A percentile compares a stretch with the other conserved stretches of the same genome.
phyloP scores from a whole-genome alignment of 2,888 invertebrate species.

The Drosophila meridionalis region DNA sequence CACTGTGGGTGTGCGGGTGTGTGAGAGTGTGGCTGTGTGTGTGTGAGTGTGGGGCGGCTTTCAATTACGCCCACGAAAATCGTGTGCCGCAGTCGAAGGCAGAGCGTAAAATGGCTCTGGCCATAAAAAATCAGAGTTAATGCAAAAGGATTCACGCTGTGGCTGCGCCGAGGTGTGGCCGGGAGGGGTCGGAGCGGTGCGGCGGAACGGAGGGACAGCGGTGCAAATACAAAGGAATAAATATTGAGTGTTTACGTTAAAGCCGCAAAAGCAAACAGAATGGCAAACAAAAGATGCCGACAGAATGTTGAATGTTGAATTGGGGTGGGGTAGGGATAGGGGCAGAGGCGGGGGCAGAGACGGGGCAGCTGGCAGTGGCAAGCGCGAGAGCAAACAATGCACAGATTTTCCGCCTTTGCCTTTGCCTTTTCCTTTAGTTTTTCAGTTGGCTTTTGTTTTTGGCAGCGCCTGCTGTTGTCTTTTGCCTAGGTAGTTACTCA shows the following conservation, averaged over 20 bases:
- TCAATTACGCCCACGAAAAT: constrained; percentile 75
- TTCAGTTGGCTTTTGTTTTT: constrained; percentile 50
- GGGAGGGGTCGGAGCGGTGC: background rate
- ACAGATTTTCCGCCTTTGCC: constrained; percentile 42
- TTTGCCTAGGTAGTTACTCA: constrained; percentile 50
- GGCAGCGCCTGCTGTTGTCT: constrained; percentile 51
- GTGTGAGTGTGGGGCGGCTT: constrained; percentile 47
- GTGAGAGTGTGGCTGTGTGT: background rate
- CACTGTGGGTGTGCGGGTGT: constrained; percentile 29
- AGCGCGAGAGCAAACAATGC: constrained; percentile 61
- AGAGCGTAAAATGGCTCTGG: constrained; percentile 53
- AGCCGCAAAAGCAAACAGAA: constrained; percentile 68
- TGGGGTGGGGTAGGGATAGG: too few species aligned
- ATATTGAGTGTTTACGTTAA: constrained; percentile 75
- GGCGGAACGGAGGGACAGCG: background rate
- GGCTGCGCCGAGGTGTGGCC: background rate
- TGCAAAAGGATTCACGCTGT: constrained; percentile 66
- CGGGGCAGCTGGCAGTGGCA: constrained; percentile 21
- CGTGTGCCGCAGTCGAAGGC: constrained; percentile 22
- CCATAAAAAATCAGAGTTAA: constrained; percentile 72
- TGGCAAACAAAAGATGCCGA: constrained; percentile 48
- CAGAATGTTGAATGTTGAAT: constrained; percentile 7
- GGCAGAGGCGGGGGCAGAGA: background rate
- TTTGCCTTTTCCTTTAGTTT: constrained; percentile 17
- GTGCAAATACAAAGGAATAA: constrained; percentile 67